Evolutionary conservation across 2,888 invertebrate genomes (phyloP).

Genomic region (Sturmia bella): DNA sequence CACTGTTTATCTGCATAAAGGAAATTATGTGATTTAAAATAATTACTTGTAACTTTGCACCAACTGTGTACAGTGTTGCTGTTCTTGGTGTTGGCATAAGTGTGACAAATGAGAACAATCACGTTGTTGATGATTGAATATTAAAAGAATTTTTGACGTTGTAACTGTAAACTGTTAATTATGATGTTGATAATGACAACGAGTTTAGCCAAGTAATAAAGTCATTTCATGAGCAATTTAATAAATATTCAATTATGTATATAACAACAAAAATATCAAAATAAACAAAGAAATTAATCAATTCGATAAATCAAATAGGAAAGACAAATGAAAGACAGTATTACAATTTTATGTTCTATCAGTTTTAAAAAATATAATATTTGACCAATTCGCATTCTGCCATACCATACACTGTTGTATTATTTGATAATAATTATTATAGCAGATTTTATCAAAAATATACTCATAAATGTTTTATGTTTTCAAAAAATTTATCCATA

Average conservation of each 20-base stretch:
- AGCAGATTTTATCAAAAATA: too few relatives aligned
- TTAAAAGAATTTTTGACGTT: conserved; percentile 37
- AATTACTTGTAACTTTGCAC: neutral
- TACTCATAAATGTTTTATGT: too few relatives aligned
- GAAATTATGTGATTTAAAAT: conserved; percentile 1
- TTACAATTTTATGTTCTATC: too few relatives aligned
- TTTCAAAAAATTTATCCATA: too few relatives aligned
- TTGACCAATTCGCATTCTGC: too few relatives aligned
- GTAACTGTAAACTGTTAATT: conserved; percentile 36
- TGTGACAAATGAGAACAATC: conserved; percentile 26
- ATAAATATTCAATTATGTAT: conserved; percentile 54
- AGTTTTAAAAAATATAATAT: too few relatives aligned
- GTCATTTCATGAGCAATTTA: conserved; percentile 56
- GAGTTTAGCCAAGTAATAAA: conserved; percentile 42
- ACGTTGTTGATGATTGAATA: conserved; percentile 44
- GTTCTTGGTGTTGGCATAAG: neutral
- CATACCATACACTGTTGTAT: too few relatives aligned
- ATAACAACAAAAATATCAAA: conserved; percentile 27
- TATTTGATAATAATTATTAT: too few relatives aligned
- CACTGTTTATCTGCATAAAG: neutral
- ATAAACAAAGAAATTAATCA: conserved; percentile 22
- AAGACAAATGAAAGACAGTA: neutral
- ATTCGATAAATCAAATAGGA: neutral
- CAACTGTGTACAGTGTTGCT: neutral
- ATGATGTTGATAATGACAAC: conserved; percentile 25